phyloP scores from a whole-genome alignment of 2,797 vertebrate species.

The Diplodus sargus region DNA sequence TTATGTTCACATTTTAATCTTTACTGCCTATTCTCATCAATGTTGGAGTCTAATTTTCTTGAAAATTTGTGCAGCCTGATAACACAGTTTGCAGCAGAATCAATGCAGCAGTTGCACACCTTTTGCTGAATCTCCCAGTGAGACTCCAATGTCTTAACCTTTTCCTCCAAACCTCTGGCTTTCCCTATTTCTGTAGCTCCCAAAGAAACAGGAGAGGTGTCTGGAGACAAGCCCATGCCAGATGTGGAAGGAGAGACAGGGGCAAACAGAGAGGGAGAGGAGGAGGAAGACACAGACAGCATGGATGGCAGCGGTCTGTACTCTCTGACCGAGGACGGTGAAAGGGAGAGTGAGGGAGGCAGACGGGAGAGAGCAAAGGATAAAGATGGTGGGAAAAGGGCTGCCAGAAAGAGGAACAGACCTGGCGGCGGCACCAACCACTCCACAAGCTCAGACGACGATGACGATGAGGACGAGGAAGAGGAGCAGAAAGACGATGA shows the following conservation, averaged over 20 bases:
- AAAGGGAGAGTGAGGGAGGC: slow-evolving; percentile 81
- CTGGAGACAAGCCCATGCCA: slow-evolving; percentile 74
- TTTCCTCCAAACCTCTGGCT: slow-evolving; percentile 8
- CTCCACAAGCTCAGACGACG: slow-evolving; percentile 88
- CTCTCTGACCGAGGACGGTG: slow-evolving; percentile 90
- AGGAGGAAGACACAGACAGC: slow-evolving; percentile 95
- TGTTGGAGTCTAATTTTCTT: neutral
- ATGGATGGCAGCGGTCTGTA: slow-evolving; percentile 95
- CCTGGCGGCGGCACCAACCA: slow-evolving; percentile 80
- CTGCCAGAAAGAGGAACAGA: slow-evolving; percentile 83
- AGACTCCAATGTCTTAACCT: slow-evolving; percentile 19
- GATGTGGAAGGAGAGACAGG: slow-evolving; percentile 63
- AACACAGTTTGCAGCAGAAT: neutral
- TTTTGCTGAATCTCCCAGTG: slow-evolving; percentile 31
- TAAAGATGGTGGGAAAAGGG: slow-evolving; percentile 71
- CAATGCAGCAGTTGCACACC: neutral
- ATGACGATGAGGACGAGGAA: slow-evolving; percentile 76
- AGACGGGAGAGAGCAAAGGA: slow-evolving; percentile 72
- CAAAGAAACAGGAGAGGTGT: slow-evolving; percentile 70
- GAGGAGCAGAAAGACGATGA: slow-evolving; percentile 86
- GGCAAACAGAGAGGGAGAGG: slow-evolving; percentile 72
- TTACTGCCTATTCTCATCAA: no score
- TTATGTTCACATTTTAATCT: neutral
- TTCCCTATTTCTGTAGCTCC: slow-evolving; percentile 59
- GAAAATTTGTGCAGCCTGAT: neutral